phyloP scores from a whole-genome alignment of 2,888 invertebrate species.

The Biston betularia region DNA sequence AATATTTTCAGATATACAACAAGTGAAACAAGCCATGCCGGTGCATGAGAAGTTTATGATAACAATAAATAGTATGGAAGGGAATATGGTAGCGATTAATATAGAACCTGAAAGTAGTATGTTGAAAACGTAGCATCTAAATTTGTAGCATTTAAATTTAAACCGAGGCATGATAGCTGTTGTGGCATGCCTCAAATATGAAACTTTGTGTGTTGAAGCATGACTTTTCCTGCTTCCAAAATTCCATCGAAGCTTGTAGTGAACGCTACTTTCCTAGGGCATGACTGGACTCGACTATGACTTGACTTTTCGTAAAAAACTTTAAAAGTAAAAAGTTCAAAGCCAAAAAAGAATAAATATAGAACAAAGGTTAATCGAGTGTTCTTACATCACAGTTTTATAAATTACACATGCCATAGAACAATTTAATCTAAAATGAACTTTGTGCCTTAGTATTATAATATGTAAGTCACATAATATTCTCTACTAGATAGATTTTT shows the following conservation, averaged over 20 bases:
- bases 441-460: constrained; percentile 6
- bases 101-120: constrained; percentile 59
- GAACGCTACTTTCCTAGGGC: too few species aligned
- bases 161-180: background rate
- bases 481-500: background rate
- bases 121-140: constrained; percentile 6
- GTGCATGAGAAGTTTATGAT: constrained; percentile 61
- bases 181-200: background rate
- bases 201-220: too few species aligned
- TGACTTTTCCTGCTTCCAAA: too few species aligned
- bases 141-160: background rate
- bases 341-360: too few species aligned
- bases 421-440: background rate
- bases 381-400: too few species aligned
- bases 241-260: too few species aligned
- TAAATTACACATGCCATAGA: background rate
- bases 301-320: too few species aligned
- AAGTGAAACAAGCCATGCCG: background rate
- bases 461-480: background rate
- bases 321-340: too few species aligned
- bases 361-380: too few species aligned
- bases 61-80: constrained; percentile 64
- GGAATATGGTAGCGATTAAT: constrained; percentile 70
- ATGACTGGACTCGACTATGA: too few species aligned
- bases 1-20: background rate